phyloP scores from a whole-genome alignment of 1,140 invertebrate genomes.

The Procambarus clarkii region DNA sequence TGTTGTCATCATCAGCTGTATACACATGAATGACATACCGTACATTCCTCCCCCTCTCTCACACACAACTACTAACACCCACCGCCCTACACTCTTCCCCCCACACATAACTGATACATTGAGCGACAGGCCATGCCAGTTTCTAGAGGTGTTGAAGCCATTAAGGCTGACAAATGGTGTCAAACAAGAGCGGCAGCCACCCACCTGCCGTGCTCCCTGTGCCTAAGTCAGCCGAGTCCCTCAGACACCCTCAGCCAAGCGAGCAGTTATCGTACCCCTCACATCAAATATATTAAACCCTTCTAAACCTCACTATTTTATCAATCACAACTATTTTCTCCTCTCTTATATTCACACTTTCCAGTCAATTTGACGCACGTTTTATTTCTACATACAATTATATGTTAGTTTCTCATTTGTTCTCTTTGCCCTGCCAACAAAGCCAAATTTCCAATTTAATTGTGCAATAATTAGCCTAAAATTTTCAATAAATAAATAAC shows the following conservation, averaged over 20 bases:
- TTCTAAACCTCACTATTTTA: neutral
- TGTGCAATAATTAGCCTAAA: too few species aligned
- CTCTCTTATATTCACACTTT: neutral
- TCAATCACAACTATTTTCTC: neutral
- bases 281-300: neutral
- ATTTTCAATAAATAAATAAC: too few species aligned
- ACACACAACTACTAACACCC: neutral
- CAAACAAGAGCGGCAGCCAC: neutral
- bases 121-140: neutral
- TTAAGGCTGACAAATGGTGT: neutral
- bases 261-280: neutral
- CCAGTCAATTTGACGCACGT: neutral
- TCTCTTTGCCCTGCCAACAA: neutral
- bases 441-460: neutral
- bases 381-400: neutral
- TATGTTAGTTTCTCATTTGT: neutral
- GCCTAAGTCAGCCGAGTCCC: neutral
- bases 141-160: neutral
- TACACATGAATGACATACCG: neutral
- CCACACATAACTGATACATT: neutral
- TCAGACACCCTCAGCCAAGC: neutral
- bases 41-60: neutral
- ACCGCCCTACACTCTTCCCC: neutral
- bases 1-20: slow-evolving; percentile 2
- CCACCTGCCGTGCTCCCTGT: neutral